Evolutionary conservation across 2,113 vertebrate genomes (phyloP), one percentile per base, ranked within the genome.

Genomic region (Elephas maximus): DNA sequence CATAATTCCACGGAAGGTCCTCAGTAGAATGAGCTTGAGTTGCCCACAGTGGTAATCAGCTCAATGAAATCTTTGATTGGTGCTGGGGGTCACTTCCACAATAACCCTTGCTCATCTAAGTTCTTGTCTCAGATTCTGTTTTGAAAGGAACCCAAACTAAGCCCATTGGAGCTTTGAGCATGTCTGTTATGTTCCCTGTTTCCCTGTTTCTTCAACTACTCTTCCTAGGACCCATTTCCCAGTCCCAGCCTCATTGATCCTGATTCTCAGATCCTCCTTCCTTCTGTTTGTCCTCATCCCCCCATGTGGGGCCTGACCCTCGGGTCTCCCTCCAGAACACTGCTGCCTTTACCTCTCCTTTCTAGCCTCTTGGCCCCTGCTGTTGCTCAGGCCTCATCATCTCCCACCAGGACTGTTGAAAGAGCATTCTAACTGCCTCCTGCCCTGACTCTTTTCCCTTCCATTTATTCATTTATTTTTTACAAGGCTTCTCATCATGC

Each of bases 81-180:
- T 33, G 73, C 62, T 63, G 24, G 53, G 51, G 44, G 14, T 92
- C 23, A 6, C 28, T 23, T 45, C 79, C 53, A 18, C 26, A 9
- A 6, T 84, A 84, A 89, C 73, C 63, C 67, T 48, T 24, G 26
- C 37, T 7, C 28, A 48, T 79, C 28, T 65, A 71, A 94, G 78
- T 71, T 76, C 82, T 91, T 71, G 23, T 62, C 62, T 94, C 53
- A 73, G 67, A 79, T 85, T 84, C 84, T 81, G 37, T 33, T 51
- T 85, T 92, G 2, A 20, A 14, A 53, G 28, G 17, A n/a, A 76
- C 41, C 53, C 57, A 71, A 24, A 53, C 18, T 74, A 73, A 67
- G 81, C 26, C 77, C 26, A 9, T 2, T 30, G 33, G 48, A 28
- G 20, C 48, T 69, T 87, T 84, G 86, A 6, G 86, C 81, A 30